Evolutionary conservation across 2,888 invertebrate genomes (phyloP), one percentile per base, ranked within the genome.

Genomic region (Neoscelio sp.): DNA sequence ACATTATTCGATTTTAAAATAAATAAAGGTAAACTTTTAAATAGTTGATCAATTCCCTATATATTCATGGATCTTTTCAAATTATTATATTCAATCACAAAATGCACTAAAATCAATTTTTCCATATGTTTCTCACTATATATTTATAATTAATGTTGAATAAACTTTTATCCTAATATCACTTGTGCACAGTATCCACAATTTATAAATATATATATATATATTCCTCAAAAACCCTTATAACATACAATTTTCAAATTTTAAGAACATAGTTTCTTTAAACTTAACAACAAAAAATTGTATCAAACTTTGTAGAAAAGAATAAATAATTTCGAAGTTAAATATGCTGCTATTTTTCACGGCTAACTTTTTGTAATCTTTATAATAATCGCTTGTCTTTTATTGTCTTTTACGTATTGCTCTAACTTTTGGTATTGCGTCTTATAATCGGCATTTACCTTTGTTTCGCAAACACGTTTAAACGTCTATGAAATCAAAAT

Each of bases 391-490:
- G 79, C 79, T 79, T 78, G 65, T 74, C 64, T 78, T 50, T 73
- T 42, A 65, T 56, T 35, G 15, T 58, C 64, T 71, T 78, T 67
- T 78, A 73, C 68, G 54, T 64, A 67, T 56, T 67, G 70, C 78
- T 78, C 56, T 42, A 78, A 74, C 64, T 64, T 64, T 78, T 78
- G 62, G 71, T 74, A 73, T 62, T 78, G 74, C 74, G 70, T 70
- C 65, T 71, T 62, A 76, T 60, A 30, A 62, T 70, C 64, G 73
- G 48, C 68, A 78, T 78, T 52, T 60, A 60, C 23, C 68, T 48
- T 28, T 62, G 42, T 62, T 38, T 67, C 62, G 64, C 68, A 44
- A 71, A 65, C 62, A 67, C 1, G 65, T 74, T 62, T 58, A 30
- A 48, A 62, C 46, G 56, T 78, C 38, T 12, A 38, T 3, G 35